Conservation (phyloP, 2,113 vertebrate genomes). For the Uropsilus gracilis region DNA sequence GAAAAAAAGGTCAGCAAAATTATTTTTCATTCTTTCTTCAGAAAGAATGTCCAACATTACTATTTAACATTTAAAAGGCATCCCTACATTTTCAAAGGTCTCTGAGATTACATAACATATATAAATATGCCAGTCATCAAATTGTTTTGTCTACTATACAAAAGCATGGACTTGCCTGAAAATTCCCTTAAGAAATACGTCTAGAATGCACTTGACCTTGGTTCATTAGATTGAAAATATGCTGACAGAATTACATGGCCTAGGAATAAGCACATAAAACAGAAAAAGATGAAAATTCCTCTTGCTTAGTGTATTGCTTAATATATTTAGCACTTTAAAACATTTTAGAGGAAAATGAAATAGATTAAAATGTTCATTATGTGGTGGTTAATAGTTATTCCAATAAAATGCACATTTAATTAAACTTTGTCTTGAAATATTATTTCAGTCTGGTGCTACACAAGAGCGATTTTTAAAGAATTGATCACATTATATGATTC, state of each 20-base stretch:
- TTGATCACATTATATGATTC: not conserved
- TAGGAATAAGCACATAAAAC: conserved; percentile 57
- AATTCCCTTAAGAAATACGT: conserved; percentile 50
- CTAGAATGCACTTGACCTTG: conserved; percentile 57
- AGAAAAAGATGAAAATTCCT: not conserved
- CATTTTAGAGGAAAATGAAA: not conserved
- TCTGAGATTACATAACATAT: conserved; percentile 51
- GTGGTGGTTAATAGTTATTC: not conserved
- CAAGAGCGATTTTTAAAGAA: conserved; percentile 24
- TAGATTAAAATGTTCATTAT: conserved; percentile 17
- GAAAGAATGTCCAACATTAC: not conserved
- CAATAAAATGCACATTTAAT: conserved; percentile 20
- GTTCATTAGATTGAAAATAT: conserved; percentile 50
- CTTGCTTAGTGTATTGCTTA: not conserved
- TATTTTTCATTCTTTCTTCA: conserved; percentile 15
- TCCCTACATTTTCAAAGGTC: conserved; percentile 10
- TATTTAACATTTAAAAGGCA: conserved; percentile 45
- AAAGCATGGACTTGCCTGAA: conserved; percentile 6
- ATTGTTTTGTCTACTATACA: conserved; percentile 60
- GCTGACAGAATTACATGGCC: not conserved
- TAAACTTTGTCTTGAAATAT: conserved; percentile 44
- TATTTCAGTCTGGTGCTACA: not conserved
- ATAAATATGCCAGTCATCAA: conserved; percentile 37
- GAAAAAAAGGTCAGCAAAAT: conserved; percentile 40
- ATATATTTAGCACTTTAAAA: conserved; percentile 2